phyloP scores from a whole-genome alignment of 2,888 invertebrate genomes.

The Tortrix viridana region DNA sequence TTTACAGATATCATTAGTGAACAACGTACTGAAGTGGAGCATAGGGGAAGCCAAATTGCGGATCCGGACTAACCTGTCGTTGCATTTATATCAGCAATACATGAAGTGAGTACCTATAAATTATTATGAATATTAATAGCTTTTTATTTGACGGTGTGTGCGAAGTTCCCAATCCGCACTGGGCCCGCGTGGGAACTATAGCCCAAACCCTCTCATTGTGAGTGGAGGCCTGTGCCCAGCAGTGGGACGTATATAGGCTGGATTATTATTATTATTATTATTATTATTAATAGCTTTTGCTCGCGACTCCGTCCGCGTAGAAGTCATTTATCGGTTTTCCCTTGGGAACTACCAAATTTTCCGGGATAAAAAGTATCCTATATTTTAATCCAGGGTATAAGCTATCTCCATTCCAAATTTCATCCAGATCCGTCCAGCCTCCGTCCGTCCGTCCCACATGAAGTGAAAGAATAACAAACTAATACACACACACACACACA shows the following conservation, averaged over 20 bases:
- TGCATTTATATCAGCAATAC: slow-evolving; percentile 95
- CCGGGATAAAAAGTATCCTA: not conserved
- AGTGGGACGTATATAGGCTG: no score
- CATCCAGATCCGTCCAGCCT: slow-evolving; percentile 2
- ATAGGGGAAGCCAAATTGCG: slow-evolving; percentile 96
- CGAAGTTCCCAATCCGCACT: no score
- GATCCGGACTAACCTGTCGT: slow-evolving; percentile 94
- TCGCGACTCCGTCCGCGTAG: no score
- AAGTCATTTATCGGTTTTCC: no score
- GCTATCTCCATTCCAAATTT: no score
- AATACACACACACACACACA: no score
- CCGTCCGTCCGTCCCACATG: not conserved
- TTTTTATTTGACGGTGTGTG: no score
- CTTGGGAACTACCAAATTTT: not conserved
- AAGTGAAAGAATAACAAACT: not conserved
- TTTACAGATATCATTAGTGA: slow-evolving; percentile 94
- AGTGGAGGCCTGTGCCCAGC: no score
- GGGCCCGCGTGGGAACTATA: no score
- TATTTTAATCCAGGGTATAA: not conserved
- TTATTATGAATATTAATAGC: not conserved
- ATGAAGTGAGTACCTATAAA: slow-evolving; percentile 88
- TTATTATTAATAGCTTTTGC: no score
- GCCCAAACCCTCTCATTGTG: no score
- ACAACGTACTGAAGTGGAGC: slow-evolving; percentile 97
- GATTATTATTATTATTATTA: no score